Base-by-base conservation (phyloP, 2,888 invertebrate species). In the Formica aserva region DNA sequence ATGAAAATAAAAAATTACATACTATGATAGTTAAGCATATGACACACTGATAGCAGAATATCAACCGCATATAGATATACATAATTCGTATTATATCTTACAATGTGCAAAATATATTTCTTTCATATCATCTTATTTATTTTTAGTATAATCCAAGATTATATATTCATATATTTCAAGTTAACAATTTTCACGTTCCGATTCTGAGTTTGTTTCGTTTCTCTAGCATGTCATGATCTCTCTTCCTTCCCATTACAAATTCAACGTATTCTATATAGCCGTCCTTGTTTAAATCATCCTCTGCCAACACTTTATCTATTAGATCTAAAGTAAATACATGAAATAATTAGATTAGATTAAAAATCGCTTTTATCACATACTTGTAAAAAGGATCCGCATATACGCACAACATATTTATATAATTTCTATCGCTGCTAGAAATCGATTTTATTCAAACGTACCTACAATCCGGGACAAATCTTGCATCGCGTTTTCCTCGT, bases 211-310 rank as follows among this genome's bases (percentile, higher is more conserved):
- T 92, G 38, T 55, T 65, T 15, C 88, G 86, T 69, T 85, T 90
- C 22, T 90, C 82, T 69, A 87, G 87, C n/a, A 76, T 77, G 11
- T 76, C 57, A 13, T 88, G 90, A 67, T 90, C 90, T 38, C 84
- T 86, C 84, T 95, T 92, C 80, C 95, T 93, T 45, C 95, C 95
- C 45, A 95, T 90, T 1, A 96, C 96, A 92, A 97, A 98, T 94
- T 99, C 99, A 0, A 97, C 96, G 93, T 98, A 99, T 84, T 97
- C 98, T 52, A 99, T 95, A 93, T 96, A 98, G 0, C 99, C 99
- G 92, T 99, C 98, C 57, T 97, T 96, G 93, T 99, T 97, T 0
- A 96, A 95, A 94, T 99, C 99, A 91, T 98, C 98, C 86, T 97
- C 97, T 82, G 96, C 95, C 55, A 99, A 95, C 13, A 98, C 98